These are phyloP conservation scores for Alauda arvensis DNA, from an alignment of 2,797 vertebrate species.

Conservation along the genomic window DNA sequence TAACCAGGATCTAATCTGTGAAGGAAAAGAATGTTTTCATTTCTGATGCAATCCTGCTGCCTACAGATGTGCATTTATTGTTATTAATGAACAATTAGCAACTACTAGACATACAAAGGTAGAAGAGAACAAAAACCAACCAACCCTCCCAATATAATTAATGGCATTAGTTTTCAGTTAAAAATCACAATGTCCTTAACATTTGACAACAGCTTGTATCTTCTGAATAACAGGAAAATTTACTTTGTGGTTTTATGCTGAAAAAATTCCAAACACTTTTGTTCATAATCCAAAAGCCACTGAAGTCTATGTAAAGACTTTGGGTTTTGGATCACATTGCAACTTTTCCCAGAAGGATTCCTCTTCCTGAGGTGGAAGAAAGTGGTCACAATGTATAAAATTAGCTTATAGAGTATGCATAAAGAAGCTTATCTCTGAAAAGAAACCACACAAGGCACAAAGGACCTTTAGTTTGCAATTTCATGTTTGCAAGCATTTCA, in stretches of 20 bases:
- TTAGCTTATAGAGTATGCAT: background rate
- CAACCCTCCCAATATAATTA: background rate
- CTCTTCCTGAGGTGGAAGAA: background rate
- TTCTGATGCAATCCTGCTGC: slow-evolving; percentile 7
- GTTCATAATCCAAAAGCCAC: background rate
- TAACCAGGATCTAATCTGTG: slow-evolving; percentile 36
- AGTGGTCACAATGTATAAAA: background rate
- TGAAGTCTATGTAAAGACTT: background rate
- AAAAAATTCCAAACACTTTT: background rate
- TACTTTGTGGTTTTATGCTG: background rate
- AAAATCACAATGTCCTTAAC: background rate
- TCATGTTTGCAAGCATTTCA: background rate
- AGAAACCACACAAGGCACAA: background rate
- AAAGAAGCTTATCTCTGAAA: background rate
- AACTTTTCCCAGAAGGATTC: background rate
- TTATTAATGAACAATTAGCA: background rate
- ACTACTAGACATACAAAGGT: background rate
- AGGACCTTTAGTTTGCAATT: background rate
- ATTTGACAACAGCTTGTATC: background rate
- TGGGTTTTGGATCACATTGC: background rate
- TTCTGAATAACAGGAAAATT: background rate
- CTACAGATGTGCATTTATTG: background rate
- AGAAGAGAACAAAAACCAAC: background rate
- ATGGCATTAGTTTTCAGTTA: background rate
- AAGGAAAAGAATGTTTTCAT: background rate